Conservation (phyloP, 1,140 invertebrate genomes). For the Rhynchophorus ferrugineus region DNA sequence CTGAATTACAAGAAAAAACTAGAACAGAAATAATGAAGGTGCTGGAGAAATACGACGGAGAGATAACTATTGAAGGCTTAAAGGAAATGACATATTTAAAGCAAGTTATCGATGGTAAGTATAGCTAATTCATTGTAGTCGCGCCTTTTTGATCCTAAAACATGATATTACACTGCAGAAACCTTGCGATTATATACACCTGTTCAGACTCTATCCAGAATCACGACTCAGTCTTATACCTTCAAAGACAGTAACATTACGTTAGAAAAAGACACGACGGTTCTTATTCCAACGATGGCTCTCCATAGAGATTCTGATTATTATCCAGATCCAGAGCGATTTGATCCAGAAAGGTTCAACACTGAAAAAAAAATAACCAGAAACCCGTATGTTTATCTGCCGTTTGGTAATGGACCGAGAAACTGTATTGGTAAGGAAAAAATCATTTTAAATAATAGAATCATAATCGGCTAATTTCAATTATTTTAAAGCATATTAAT, state of each 20-base stretch:
- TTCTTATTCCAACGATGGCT: slow-evolving; percentile 40
- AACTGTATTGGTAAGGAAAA: slow-evolving; percentile 47
- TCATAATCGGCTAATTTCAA: no score
- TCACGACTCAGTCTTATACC: slow-evolving; percentile 39
- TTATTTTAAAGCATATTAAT: no score
- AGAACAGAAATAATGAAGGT: slow-evolving; percentile 43
- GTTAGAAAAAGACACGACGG: slow-evolving; percentile 40
- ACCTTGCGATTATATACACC: slow-evolving; percentile 59
- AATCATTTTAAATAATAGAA: no score
- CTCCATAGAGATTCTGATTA: slow-evolving; percentile 39
- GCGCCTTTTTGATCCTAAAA: background rate
- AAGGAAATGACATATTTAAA: slow-evolving; percentile 50
- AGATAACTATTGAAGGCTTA: slow-evolving; percentile 51
- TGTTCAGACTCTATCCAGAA: slow-evolving; percentile 48
- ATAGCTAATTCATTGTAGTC: background rate
- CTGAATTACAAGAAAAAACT: slow-evolving; percentile 43
- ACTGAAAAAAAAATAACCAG: slow-evolving; percentile 32
- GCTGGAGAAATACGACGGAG: slow-evolving; percentile 41
- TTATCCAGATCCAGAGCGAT: slow-evolving; percentile 49
- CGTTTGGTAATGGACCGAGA: slow-evolving; percentile 48
- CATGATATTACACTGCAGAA: slow-evolving; percentile 22
- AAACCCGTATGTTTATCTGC: slow-evolving; percentile 40
- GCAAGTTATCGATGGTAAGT: slow-evolving; percentile 44
- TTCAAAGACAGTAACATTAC: slow-evolving; percentile 38
- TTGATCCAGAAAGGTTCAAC: slow-evolving; percentile 43